A percentile compares a stretch with the other conserved stretches of the same genome.
Conservation (phyloP, 2,113 vertebrate genomes). For the Pseudorhombus dupliciocellatus region DNA sequence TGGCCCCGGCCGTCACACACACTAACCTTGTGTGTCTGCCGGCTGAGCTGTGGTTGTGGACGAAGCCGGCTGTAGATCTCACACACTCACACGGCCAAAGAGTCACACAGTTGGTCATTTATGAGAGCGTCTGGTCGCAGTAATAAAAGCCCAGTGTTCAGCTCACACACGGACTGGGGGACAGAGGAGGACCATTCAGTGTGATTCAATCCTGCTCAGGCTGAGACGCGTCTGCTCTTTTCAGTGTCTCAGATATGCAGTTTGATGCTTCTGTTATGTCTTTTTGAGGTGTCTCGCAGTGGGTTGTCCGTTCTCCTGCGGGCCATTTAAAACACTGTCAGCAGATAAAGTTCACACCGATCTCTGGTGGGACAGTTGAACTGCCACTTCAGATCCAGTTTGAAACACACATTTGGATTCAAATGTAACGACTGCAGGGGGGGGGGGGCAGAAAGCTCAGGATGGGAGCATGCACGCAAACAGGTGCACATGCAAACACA, state of each 20-base stretch:
- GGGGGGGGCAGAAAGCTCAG: too few relatives aligned
- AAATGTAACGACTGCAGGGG: not conserved
- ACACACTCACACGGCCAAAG: constrained; percentile 37
- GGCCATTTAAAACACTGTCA: constrained; percentile 6
- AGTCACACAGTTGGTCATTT: constrained; percentile 69
- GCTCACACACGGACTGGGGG: constrained; percentile 43
- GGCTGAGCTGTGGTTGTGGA: constrained; percentile 48
- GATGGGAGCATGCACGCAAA: constrained; percentile 6
- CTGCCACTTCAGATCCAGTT: not conserved
- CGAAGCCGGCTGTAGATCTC: constrained; percentile 59
- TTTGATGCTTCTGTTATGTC: constrained; percentile 13
- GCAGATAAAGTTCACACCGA: constrained; percentile 7
- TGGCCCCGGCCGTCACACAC: constrained; percentile 49
- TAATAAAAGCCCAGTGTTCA: constrained; percentile 76
- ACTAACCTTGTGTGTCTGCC: constrained; percentile 53
- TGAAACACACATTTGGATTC: not conserved
- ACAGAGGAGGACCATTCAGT: constrained; percentile 62
- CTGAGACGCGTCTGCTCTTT: constrained; percentile 48
- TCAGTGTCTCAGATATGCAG: constrained; percentile 25
- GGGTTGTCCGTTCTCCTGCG: not conserved
- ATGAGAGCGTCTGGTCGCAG: constrained; percentile 67
- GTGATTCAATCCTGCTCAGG: constrained; percentile 56
- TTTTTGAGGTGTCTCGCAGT: not conserved
- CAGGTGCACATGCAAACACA: not conserved
- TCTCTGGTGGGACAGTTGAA: too few relatives aligned